Base-by-base conservation (phyloP, 2,888 invertebrate genomes). In the Scrobipalpa atriplicella region DNA sequence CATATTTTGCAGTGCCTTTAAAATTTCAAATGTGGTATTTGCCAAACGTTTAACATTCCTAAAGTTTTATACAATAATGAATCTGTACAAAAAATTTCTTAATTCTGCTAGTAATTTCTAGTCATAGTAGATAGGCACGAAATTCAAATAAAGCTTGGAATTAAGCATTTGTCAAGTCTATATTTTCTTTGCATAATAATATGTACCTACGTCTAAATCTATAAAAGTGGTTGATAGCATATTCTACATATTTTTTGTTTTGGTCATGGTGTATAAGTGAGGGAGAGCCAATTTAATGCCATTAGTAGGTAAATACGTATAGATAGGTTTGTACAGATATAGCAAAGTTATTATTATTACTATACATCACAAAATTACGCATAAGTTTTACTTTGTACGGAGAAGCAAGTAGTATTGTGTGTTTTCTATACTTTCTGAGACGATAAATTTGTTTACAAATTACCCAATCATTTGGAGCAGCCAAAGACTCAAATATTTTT, bases 1-100 rank as follows among this genome's bases (percentile, higher is more conserved):
- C 74, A 75, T 81, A 71, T 72, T 78, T 83, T 83, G 78, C 83
- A 82, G 83, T 83, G 83, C 84, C 82, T 83, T 82, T 77, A 69
- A 71, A 69, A 69, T 66, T n/a, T 71, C 68, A 70, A 70, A 69
- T 73, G 8, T 51, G 19, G 18, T n/a, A 18, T 19, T 19, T 21
- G 10, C 21, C 10, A 21, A 56, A 56, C 9, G 41, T 62, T 72
- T 75, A 58, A 76, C 73, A 78, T 78, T 78, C 78, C 77, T 75
- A 21, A 61, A 43, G 9, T 39, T 60, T 16, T 13, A 58, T 11
- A 56, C 11, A 56, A 21, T 39, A n/a, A n/a, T n/a, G n/a, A n/a
- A 60, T 36, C 56, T n/a, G 39, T 18, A 16, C 18, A 13, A 9
- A 38, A n/a, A 1, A 39, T 61, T 39, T 39, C 18, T 39, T 10